phyloP scores from a whole-genome alignment of 2,113 vertebrate genomes.

The Fulmarus glacialis region DNA sequence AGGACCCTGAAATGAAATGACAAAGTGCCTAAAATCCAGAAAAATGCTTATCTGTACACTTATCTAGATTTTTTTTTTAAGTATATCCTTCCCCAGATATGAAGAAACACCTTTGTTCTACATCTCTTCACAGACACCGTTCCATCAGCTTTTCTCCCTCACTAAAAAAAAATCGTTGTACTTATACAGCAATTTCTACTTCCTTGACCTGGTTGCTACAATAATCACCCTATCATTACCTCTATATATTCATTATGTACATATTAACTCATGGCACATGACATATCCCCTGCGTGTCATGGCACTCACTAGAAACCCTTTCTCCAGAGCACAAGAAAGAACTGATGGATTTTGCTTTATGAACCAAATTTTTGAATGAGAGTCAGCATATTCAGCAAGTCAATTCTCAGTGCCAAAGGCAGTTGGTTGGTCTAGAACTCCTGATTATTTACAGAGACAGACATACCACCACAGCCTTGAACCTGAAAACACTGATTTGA shows the following conservation, averaged over 20 bases:
- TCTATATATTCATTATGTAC: not conserved
- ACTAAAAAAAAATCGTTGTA: not conserved
- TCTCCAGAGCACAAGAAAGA: not conserved
- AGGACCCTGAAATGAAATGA: not conserved
- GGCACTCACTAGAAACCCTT: not conserved
- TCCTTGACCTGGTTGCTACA: not conserved
- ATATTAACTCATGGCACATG: not conserved
- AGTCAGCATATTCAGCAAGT: not conserved
- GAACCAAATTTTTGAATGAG: not conserved
- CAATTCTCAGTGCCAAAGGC: not conserved
- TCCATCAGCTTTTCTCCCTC: not conserved
- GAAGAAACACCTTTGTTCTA: not conserved
- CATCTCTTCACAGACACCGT: not conserved
- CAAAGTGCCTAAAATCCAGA: not conserved
- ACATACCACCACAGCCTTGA: not conserved
- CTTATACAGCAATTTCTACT: not conserved
- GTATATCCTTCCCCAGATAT: not conserved
- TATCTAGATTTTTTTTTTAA: not conserved
- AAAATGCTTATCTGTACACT: not conserved
- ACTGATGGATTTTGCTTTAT: not conserved
- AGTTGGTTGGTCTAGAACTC: not conserved
- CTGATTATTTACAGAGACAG: not conserved
- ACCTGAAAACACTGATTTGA: not conserved
- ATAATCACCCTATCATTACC: not conserved
- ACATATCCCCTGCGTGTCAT: fast-evolving